phyloP scores from a whole-genome alignment of 1,140 invertebrate genomes.

The Papilio glaucus region DNA sequence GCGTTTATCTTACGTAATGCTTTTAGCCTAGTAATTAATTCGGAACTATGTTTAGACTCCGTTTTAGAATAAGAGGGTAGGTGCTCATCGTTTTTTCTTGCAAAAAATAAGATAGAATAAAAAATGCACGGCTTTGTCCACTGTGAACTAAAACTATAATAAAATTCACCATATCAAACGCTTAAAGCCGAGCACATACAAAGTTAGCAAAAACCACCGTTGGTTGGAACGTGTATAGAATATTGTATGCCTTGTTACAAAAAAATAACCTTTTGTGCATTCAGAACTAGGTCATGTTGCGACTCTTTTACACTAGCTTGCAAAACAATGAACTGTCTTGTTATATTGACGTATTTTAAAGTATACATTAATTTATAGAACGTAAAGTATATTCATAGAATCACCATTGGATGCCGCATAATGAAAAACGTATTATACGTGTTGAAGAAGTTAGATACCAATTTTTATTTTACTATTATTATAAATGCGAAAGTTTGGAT shows the following conservation, averaged over 20 bases:
- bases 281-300: constrained; percentile 63
- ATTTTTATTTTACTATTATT: too few relatives aligned
- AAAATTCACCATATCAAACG: constrained; percentile 17
- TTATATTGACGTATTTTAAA: not conserved
- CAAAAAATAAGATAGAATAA: constrained; percentile 5
- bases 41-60: too few relatives aligned
- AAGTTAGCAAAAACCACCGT: constrained; percentile 46
- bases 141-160: not conserved
- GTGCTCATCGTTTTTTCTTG: not conserved
- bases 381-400: not conserved
- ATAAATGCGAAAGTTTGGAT: too few relatives aligned
- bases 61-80: too few relatives aligned
- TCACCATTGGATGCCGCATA: not conserved
- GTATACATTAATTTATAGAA: not conserved
- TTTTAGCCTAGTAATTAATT: too few relatives aligned
- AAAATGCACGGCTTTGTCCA: not conserved
- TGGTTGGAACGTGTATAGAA: constrained; percentile 48
- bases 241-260: constrained; percentile 56
- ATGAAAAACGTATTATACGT: too few relatives aligned
- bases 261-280: constrained; percentile 59
- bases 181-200: constrained; percentile 21
- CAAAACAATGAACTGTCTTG: constrained; percentile 38
- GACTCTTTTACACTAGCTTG: constrained; percentile 46
- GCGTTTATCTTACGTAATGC: too few relatives aligned
- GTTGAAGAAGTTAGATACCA: too few relatives aligned